Evolutionary conservation across 2,888 invertebrate species (phyloP), one percentile per base, ranked within the genome.

Genomic region (Tenthredo livida): DNA sequence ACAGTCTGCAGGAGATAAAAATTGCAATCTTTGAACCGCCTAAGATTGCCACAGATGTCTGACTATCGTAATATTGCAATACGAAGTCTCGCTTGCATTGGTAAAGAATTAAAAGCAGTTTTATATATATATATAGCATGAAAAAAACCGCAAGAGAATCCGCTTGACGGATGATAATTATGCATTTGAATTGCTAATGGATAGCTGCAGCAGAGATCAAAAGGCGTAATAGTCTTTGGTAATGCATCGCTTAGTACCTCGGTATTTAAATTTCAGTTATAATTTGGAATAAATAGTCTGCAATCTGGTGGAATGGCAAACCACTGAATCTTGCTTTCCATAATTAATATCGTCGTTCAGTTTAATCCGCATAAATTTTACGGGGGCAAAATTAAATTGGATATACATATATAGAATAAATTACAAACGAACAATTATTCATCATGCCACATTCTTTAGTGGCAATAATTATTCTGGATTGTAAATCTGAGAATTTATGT

Each of bases 111-210:
- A 25, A 12, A 25, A 12, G 29, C 29, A 29, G 29, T 29, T 1
- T 29, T 29, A 29, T 29, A 61, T 61, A 29, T 21, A 33, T 37
- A 37, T 7, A 37, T 7, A 61, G 25, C n/a, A 21, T 61, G 61
- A 9, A 61, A 9, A 9, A 61, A 61, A 29, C 17, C 33, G 37
- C 72, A 12, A 72, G n/a, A 17, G 33, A 72, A 72, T 37, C 37
- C 37, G n/a, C 37, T 33, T 10, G 33, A 72, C 40, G 9, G 17
- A 15, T 72, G 72, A 33, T 72, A 72, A 72, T 33, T 10, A 72
- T 40, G 72, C 2, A 33, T 72, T 72, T n/a, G 40, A 72, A 72
- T 72, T 72, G 72, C 72, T 72, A 72, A 72, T 33, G 37, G n/a
- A 72, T 40, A n/a, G 40, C 33, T 10, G 61, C 2, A n/a, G 29